Evolutionary conservation across 2,888 invertebrate species (phyloP).

Genomic region (Drosophila mimetica): DNA sequence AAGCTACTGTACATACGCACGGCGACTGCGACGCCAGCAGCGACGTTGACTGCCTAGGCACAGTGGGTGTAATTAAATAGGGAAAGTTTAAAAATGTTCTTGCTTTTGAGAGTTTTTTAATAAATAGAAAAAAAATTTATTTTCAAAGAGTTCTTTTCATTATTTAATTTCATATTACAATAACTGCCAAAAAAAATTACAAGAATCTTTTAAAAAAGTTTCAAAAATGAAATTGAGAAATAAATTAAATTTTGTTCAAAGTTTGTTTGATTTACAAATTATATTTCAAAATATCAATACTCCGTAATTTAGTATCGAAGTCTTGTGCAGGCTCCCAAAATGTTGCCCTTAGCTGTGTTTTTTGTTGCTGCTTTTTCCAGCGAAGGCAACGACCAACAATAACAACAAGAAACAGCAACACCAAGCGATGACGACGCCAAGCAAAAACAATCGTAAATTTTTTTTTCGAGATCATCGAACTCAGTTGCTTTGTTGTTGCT

Average conservation of each 20-base stretch:
- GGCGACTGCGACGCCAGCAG: conserved; percentile 51
- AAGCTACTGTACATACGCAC: conserved; percentile 76
- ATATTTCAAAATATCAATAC: no score
- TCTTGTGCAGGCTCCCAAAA: not conserved
- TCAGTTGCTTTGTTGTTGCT: conserved; percentile 45
- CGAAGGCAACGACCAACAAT: conserved; percentile 65
- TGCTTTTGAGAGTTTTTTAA: no score
- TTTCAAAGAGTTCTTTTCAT: no score
- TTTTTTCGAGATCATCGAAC: conserved; percentile 84
- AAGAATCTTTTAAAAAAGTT: no score
- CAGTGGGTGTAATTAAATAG: conserved; percentile 11
- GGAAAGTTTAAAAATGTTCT: no score
- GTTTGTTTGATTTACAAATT: no score
- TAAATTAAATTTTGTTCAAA: no score
- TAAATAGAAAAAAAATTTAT: no score
- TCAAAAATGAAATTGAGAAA: no score
- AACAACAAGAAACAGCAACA: conserved; percentile 39
- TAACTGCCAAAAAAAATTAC: no score
- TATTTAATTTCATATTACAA: no score
- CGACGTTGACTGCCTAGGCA: conserved; percentile 34
- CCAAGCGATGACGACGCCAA: conserved; percentile 47
- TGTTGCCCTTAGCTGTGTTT: conserved; percentile 16
- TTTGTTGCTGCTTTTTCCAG: conserved; percentile 32
- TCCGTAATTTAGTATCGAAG: no score
- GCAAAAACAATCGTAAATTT: conserved; percentile 80